Evolutionary conservation across 1,140 invertebrate genomes (phyloP).

Genomic region (Drosophila baimaii): DNA sequence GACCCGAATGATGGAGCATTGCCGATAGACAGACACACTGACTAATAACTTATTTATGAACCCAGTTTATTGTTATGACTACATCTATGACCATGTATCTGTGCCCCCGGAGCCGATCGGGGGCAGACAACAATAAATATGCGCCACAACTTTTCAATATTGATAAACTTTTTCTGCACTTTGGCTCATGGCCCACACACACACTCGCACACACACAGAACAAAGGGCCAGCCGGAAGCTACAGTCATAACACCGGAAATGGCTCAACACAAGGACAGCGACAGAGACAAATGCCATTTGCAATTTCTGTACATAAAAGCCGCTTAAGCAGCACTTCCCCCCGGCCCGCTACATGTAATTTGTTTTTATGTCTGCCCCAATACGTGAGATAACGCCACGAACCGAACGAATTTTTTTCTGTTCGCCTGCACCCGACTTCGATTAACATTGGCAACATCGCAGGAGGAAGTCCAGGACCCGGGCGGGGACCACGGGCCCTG

Average conservation of each 20-base stretch:
- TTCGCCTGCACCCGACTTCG: conserved; percentile 66
- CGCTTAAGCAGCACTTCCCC: conserved; percentile 63
- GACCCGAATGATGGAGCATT: conserved; percentile 2
- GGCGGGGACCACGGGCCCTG: conserved; percentile 1
- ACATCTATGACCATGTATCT: conserved; percentile 28
- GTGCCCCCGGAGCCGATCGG: conserved; percentile 7
- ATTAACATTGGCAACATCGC: conserved; percentile 79
- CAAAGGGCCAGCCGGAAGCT: conserved; percentile 55
- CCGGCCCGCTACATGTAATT: conserved; percentile 64
- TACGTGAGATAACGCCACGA: conserved; percentile 79
- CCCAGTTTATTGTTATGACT: conserved; percentile 72
- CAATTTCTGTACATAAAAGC: conserved; percentile 79
- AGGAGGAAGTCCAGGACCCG: conserved; percentile 6
- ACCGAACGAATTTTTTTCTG: conserved; percentile 46
- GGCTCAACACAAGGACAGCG: conserved; percentile 50
- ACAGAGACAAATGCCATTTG: conserved; percentile 72
- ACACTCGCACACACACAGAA: conserved; percentile 32
- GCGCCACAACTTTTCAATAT: conserved; percentile 74
- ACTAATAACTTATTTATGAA: conserved; percentile 80
- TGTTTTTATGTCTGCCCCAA: conserved; percentile 80
- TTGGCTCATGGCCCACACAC: conserved; percentile 23
- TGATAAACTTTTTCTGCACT: conserved; percentile 75
- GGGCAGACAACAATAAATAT: conserved; percentile 61
- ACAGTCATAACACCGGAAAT: conserved; percentile 77
- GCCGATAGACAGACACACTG: conserved; percentile 34